Base-by-base conservation (phyloP, 1,140 invertebrate species). In the Cecropterus lyciades region DNA sequence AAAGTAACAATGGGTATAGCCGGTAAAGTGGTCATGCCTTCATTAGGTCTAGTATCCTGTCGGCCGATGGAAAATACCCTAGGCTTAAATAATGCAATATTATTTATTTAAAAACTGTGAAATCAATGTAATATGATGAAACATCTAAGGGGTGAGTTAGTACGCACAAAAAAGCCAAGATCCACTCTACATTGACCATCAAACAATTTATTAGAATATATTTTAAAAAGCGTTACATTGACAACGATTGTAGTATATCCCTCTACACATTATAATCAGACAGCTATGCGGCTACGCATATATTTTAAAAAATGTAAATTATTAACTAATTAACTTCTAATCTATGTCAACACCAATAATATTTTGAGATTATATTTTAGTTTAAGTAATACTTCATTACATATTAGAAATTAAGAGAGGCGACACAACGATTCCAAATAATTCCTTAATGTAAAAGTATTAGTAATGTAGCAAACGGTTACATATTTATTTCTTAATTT, bases 301-400 rank as follows among this genome's bases (percentile, higher is more conserved):
- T n/a, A 48, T 24, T 13, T 49, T 49, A 8, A 27, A 48, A 49
- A 13, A 27, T 11, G 11, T 27, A 49, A 27, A 49, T 24, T n/a
- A 27, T 27, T 3, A 49, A 5, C 20, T 49, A 27, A 20, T 27
- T 27, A 27, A 27, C 11, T 49, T 27, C 20, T 49, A 49, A 24
- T 33, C 30, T 7, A 33, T 9, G 13, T 14, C 24, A 16, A 27
- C 11, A n/a, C 11, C 24, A 27, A 49, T 49, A 49, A n/a, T 11
- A 49, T 49, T 13, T 17, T 13, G 11, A 14, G 30, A 33, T 33
- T 33, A 33, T 8, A 33, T 10, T 8, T 1, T 6, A 33, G 3
- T 9, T 33, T 33, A 33, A 33, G 2, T 33, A 33, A 6, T 33
- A 33, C 9, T 8, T 24, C 1, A 5, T 3, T 33, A 10, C 30